Evolutionary conservation across 1,140 invertebrate species (phyloP), one percentile per base, ranked within the genome.

Genomic region (Liolophura sinensis): DNA sequence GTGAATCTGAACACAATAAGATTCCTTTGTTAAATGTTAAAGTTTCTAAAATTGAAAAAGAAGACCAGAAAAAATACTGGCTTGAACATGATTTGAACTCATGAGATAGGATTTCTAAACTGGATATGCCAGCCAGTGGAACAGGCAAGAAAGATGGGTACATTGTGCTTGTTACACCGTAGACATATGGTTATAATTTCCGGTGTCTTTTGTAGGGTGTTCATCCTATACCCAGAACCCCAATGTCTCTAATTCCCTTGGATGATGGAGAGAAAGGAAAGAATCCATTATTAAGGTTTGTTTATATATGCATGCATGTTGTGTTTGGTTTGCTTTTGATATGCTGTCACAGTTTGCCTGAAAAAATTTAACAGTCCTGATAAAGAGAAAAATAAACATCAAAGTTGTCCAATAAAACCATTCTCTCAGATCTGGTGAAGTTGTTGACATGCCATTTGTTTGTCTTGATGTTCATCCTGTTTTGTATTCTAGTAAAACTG

Each of bases 191-290:
- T 27, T 46, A 31, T 51, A 18, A 48, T 3, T 7, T 18, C 16
- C 25, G 57, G 54, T 62, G 0, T 49, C 25, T 63, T 69, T 70
- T 71, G n/a, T 68, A 80, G 77, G 60, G 46, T 52, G 71, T 78
- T 22, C 61, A 66, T 58, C 67, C 74, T 12, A 61, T 80, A 6
- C 78, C 78, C 27, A 67, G 73, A 55, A 78, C 75, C 51, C 79
- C 79, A 18, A 52, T 77, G 47, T 72, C 73, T 20, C 64, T 82
- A n/a, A 68, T 80, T 54, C 74, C 77, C 15, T 64, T 78, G 16
- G 78, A 78, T 16, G 77, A 80, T 27, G 71, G 68, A 47, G 76
- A 76, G 56, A 80, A 80, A 60, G 76, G 76, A 65, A 73, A 77
- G 18, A 77, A 77, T 63, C 73, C 75, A 52, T 58, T 82, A 16